Percentiles rank a stretch among this genome's conserved stretches.
Evolutionary conservation across 2,113 vertebrate species (phyloP).

Genomic region (Cervus canadensis): DNA sequence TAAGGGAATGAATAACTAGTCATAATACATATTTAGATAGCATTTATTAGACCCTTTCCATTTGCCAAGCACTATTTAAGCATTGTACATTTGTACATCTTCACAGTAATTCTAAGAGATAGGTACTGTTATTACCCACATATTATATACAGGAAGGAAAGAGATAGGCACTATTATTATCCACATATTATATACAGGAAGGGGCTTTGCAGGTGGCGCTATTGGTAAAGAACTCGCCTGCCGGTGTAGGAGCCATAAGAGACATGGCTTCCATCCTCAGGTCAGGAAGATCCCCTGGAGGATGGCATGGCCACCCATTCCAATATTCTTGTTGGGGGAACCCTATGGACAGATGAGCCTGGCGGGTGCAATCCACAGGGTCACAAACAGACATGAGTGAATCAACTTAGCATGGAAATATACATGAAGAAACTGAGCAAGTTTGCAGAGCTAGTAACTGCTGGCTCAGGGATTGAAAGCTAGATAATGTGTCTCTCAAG

Average conservation of each 20-base stretch:
- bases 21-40: not conserved
- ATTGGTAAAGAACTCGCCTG: not conserved
- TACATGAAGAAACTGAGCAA: not conserved
- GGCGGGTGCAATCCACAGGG: not conserved
- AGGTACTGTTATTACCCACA: no score
- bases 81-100: not conserved
- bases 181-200: not conserved
- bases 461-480: not conserved
- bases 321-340: not conserved
- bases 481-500: not conserved
- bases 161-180: not conserved
- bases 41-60: not conserved
- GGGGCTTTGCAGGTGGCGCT: not conserved
- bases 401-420: not conserved
- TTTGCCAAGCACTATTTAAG: not conserved
- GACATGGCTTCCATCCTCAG: not conserved
- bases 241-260: not conserved
- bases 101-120: not conserved
- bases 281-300: not conserved
- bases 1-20: not conserved
- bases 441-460: not conserved
- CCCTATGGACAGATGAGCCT: not conserved
- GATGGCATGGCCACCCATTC: not conserved
- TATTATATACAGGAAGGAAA: not conserved
- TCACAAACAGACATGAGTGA: not conserved